phyloP scores from a whole-genome alignment of 2,113 vertebrate species.

The Struthidea cinerea region DNA sequence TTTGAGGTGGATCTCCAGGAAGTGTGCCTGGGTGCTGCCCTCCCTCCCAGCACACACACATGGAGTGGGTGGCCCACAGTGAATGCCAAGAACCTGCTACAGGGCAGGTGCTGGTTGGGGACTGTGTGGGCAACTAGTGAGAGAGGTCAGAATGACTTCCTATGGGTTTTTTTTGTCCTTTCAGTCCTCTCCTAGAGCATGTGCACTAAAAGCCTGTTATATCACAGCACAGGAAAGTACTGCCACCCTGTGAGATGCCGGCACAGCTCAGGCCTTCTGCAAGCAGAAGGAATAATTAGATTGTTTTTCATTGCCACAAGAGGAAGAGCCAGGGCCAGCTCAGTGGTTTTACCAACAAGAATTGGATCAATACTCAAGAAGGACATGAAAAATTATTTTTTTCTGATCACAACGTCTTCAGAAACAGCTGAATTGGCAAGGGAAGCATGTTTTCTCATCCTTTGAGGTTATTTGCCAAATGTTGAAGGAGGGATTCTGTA shows the following conservation, averaged over 20 bases:
- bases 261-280: not conserved
- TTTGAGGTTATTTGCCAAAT: not conserved
- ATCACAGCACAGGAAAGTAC: not conserved
- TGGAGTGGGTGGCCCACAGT: not conserved
- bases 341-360: not conserved
- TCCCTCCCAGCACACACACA: not conserved
- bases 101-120: rapidly evolving
- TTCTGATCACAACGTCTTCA: not conserved
- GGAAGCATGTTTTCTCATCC: not conserved
- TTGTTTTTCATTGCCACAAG: not conserved
- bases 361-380: not conserved
- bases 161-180: not conserved
- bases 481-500: not conserved
- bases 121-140: not conserved
- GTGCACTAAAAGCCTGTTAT: not conserved
- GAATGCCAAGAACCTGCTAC: rapidly evolving
- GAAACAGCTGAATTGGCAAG: not conserved
- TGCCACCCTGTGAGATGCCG: not conserved
- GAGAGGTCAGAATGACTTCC: not conserved
- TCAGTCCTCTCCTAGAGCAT: not conserved
- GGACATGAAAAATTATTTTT: not conserved
- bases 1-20: not conserved
- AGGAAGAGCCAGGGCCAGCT: not conserved
- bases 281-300: not conserved
- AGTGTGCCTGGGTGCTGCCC: not conserved